These are phyloP conservation scores for Holocentrus rufus DNA, from an alignment of 2,797 vertebrate species.

Conservation along the genomic window DNA sequence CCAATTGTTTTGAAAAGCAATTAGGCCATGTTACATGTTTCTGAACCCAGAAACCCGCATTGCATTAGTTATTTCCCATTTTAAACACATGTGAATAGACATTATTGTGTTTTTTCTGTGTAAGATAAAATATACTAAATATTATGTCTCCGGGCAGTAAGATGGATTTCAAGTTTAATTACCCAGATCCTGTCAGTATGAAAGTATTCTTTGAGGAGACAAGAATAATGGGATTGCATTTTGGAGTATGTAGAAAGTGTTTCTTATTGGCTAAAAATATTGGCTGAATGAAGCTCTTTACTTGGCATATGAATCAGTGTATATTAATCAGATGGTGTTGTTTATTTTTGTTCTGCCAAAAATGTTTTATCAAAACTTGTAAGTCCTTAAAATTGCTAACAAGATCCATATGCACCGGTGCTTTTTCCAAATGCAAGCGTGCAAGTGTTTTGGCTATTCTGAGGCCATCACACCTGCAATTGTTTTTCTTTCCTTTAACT, in stretches of 20 bases:
- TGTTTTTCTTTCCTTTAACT: neutral
- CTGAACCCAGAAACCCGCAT: neutral
- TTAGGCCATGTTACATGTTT: neutral
- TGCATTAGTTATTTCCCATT: neutral
- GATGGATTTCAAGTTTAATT: neutral
- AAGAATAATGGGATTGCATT: neutral
- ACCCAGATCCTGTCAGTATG: neutral
- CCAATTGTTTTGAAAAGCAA: conserved; percentile 5
- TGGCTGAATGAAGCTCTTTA: too few relatives aligned
- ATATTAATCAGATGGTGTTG: neutral
- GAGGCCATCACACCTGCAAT: neutral
- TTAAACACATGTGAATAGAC: neutral
- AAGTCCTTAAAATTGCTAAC: neutral
- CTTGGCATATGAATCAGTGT: too few relatives aligned
- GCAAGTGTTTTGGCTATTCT: neutral
- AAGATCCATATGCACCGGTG: neutral
- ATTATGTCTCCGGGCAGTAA: neutral
- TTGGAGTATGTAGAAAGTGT: neutral
- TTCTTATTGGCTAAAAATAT: too few relatives aligned
- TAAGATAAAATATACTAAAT: too few relatives aligned
- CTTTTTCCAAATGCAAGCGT: too few relatives aligned
- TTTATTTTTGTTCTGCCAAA: conserved; percentile 2
- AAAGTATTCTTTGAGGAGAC: neutral
- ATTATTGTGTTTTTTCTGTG: neutral
- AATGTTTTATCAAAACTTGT: neutral